Conservation (phyloP, 2,888 invertebrate genomes). For the Pachycephus smyrnensis region DNA sequence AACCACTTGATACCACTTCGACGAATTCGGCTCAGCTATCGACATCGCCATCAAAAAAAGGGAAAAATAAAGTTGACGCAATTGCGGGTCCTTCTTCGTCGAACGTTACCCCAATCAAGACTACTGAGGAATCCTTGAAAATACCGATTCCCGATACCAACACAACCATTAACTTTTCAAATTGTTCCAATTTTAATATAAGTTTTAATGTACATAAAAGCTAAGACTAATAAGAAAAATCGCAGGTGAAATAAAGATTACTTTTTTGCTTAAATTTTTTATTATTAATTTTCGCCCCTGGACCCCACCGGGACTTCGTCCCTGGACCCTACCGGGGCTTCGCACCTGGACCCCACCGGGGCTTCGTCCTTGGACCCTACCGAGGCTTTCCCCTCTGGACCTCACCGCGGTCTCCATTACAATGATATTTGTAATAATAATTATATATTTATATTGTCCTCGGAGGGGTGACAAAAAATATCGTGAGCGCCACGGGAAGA, state of each 20-base stretch:
- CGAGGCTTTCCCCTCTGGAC: neutral
- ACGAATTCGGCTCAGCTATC: neutral
- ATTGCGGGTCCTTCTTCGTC: neutral
- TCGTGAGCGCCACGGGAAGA: no score
- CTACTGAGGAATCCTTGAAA: neutral
- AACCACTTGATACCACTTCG: slow-evolving; percentile 5
- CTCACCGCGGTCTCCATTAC: neutral
- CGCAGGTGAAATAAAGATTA: neutral
- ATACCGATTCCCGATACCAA: no score
- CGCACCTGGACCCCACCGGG: neutral
- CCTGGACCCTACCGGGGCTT: slow-evolving; percentile 1
- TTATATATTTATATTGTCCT: no score
- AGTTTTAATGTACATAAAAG: neutral
- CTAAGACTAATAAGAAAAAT: neutral
- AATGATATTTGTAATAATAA: no score
- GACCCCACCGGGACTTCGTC: neutral
- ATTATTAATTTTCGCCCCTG: neutral
- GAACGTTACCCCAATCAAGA: neutral
- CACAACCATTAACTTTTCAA: neutral
- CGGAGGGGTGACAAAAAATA: no score
- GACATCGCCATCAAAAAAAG: slow-evolving; percentile 10
- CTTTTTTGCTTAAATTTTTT: neutral
- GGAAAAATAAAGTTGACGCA: slow-evolving; percentile 1
- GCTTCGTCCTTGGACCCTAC: neutral
- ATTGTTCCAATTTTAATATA: neutral